Evolutionary conservation across 2,113 vertebrate genomes (phyloP), one percentile per base, ranked within the genome.

Genomic region (Ifrita kowaldi): DNA sequence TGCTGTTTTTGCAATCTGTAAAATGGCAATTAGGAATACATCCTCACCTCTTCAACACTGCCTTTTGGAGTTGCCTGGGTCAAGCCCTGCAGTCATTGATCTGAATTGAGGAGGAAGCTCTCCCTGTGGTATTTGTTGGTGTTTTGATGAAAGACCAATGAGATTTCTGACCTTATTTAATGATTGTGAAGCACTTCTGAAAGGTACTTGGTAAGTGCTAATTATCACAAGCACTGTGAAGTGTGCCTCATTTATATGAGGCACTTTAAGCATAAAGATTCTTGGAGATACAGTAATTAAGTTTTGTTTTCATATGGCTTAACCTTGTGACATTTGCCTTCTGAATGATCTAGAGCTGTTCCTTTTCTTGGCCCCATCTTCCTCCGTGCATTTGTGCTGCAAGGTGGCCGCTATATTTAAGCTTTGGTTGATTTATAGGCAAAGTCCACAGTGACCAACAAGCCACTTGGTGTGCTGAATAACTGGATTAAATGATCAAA

Each of bases 241-340:
- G 44, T 67, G 78, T 74, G 50, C 67, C 60, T 95, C 82, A 14
- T 86, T 93, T 90, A 24, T 74, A 59, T 13, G 83, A 86, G 50
- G 74, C 59, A 39, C 75, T 44, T 91, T 60, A 90, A 64, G 39
- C 56, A n/a, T 73, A 78, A 90, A 85, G 87, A 71, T 88, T 47
- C 56, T 80, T 32, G 65, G 60, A 85, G 53, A 39, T 78, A 42
- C 3, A 55, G 74, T 82, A 93, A 80, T 79, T 65, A 53, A 64
- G 50, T 86, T 96, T 86, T 76, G 26, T 92, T 95, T 89, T 96
- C 87, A 69, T 32, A 8, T 81, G 79, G 69, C 27, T 93, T 93
- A 57, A 84, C 68, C 63, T 80, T 56, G 69, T 80, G 85, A 75
- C 68, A 81, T 75, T 90, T 85, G 35, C 56, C 60, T 62, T 47